Conservation (phyloP, 2,797 vertebrate species). For the Brachyalestes nurse region DNA sequence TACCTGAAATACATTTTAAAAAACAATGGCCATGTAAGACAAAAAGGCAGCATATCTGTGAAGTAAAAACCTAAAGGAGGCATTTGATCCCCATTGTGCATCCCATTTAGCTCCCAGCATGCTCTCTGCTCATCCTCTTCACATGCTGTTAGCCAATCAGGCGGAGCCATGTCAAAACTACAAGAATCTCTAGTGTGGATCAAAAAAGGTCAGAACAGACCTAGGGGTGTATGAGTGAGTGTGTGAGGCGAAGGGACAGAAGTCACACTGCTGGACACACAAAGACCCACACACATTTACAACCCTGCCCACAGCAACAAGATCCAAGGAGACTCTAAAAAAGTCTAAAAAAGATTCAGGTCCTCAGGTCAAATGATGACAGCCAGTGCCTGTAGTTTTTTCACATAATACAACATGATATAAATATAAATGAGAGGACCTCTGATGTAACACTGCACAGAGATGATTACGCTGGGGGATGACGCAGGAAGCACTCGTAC, state of each 20-base stretch:
- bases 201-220: conserved; percentile 53
- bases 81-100: conserved; percentile 4
- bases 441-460: conserved; percentile 28
- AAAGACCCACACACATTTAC: neutral
- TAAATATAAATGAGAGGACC: conserved; percentile 30
- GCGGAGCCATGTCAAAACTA: conserved; percentile 27
- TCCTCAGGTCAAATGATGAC: conserved; percentile 34
- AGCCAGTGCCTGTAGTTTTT: conserved; percentile 23
- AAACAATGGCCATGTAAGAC: neutral
- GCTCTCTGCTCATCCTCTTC: conserved; percentile 7
- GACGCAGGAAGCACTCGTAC: conserved; percentile 30
- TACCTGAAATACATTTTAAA: neutral
- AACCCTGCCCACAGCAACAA: conserved; percentile 10
- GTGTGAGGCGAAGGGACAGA: neutral
- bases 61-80: neutral
- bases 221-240: conserved; percentile 18
- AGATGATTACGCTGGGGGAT: conserved; percentile 34
- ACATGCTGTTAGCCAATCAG: conserved; percentile 26
- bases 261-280: conserved; percentile 8
- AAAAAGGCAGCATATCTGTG: neutral
- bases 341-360: conserved; percentile 40
- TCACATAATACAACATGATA: conserved; percentile 26
- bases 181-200: conserved; percentile 26
- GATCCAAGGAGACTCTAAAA: conserved; percentile 7
- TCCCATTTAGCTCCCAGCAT: conserved; percentile 9